Evolutionary conservation across 2,113 vertebrate species (phyloP).

Genomic region (Talpa occidentalis): DNA sequence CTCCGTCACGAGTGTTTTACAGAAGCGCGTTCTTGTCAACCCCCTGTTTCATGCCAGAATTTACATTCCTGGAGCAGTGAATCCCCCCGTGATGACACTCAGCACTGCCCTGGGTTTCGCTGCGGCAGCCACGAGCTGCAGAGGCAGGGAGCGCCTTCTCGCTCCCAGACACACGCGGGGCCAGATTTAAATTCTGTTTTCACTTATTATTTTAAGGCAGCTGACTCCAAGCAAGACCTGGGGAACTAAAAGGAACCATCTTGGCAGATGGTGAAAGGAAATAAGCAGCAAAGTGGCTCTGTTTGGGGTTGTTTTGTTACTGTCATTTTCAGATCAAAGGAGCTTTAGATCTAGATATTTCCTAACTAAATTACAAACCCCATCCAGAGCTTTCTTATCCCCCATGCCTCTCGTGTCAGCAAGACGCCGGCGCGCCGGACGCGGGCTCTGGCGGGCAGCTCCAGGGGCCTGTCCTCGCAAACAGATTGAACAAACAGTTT

Average conservation of each 20-base stretch:
- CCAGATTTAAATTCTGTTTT: conserved; percentile 56
- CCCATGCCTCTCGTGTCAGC: not conserved
- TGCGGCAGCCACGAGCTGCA: not conserved
- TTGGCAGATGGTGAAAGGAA: conserved; percentile 58
- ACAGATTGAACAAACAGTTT: conserved; percentile 56
- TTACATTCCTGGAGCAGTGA: not conserved
- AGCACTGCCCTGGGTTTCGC: conserved; percentile 45
- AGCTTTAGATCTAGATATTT: conserved; percentile 48
- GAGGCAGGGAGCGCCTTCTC: not conserved
- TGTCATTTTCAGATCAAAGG: conserved; percentile 71
- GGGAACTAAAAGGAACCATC: conserved; percentile 31
- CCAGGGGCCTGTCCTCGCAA: conserved; percentile 47
- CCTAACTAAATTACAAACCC: conserved; percentile 60
- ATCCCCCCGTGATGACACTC: conserved; percentile 24
- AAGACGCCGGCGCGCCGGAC: conserved; percentile 29
- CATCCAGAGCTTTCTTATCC: not conserved
- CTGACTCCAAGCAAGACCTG: conserved; percentile 50
- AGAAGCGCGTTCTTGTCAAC: not conserved
- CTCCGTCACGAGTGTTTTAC: not conserved
- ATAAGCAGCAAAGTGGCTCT: conserved; percentile 52
- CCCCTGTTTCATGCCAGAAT: not conserved
- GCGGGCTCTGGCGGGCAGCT: conserved; percentile 57
- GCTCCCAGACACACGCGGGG: not conserved
- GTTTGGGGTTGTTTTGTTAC: conserved; percentile 46
- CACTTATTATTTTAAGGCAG: conserved; percentile 57